Base-by-base conservation (phyloP, 2,888 invertebrate species). In the Omphaloscelis lunosa region DNA sequence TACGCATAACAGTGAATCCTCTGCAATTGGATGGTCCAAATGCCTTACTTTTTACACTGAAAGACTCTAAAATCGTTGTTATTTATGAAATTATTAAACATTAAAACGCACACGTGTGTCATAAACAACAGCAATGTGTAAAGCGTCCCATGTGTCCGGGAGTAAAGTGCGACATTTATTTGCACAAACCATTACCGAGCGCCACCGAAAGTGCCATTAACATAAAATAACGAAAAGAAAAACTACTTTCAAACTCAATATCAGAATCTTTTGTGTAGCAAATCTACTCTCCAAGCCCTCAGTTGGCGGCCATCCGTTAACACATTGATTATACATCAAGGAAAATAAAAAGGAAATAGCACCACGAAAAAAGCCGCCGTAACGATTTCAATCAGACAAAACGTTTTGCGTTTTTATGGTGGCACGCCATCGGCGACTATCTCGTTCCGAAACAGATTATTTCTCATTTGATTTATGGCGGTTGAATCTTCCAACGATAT, bases 391-490 rank as follows among this genome's bases (percentile, higher is more conserved):
- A 96, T 96, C 96, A 96, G 95, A 95, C 96, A 94, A 96, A 96
- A 95, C 96, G 96, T 94, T 96, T 96, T 95, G 96, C 96, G 96
- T 96, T 96, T 96, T 96, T 96, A 96, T 95, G 95, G 95, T 93
- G 94, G 93, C 93, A 91, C 91, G 93, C 93, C 94, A 94, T 94
- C 95, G 93, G 93, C 95, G 96, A 96, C 96, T 96, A 96, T 97
- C 95, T 95, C 96, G 95, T 95, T 94, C 96, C 95, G 95, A 95
- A 95, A 97, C 96, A 97, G 97, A 97, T 97, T 97, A 97, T 97
- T 97, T 95, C 97, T 97, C 96, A 97, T 97, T 96, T 97, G 97
- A 97, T 97, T 97, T 97, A 97, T 97, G 96, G 94, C 93, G 93
- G 94, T 94, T 94, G 96, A 95, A 96, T 96, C 96, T 95, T 95